These are phyloP conservation scores for Vanessa tameamea DNA, from an alignment of 1,140 invertebrate genomes.

Conservation along the genomic window DNA sequence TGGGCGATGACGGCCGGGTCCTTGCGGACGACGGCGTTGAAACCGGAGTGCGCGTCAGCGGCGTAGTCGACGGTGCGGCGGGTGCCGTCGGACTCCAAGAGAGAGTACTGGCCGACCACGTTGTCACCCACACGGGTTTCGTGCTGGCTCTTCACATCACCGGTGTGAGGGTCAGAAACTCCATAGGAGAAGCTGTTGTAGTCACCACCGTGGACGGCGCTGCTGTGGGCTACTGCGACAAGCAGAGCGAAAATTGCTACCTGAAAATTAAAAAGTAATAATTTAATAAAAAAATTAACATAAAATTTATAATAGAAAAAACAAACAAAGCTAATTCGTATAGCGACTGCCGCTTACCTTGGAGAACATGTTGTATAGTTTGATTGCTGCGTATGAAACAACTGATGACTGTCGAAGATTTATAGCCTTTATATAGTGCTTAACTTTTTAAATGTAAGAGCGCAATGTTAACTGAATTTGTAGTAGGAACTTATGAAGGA, in stretches of 20 bases:
- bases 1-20: slow-evolving; percentile 52
- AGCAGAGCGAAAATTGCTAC: slow-evolving; percentile 49
- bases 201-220: slow-evolving; percentile 56
- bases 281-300: background rate
- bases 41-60: slow-evolving; percentile 39
- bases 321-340: no score
- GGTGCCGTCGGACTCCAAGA: slow-evolving; percentile 77
- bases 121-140: slow-evolving; percentile 79
- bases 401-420: slow-evolving; percentile 29
- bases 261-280: slow-evolving; percentile 35
- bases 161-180: slow-evolving; percentile 76
- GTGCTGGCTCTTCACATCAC: slow-evolving; percentile 78
- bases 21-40: slow-evolving; percentile 79
- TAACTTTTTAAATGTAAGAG: slow-evolving; percentile 13
- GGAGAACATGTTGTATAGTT: slow-evolving; percentile 40
- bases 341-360: slow-evolving; percentile 18
- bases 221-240: slow-evolving; percentile 48
- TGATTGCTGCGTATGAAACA: slow-evolving; percentile 38
- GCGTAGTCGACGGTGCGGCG: slow-evolving; percentile 78
- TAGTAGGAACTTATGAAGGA: slow-evolving; percentile 37
- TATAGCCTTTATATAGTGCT: slow-evolving; percentile 31
- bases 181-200: slow-evolving; percentile 70
- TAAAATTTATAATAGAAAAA: no score
- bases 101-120: slow-evolving; percentile 79
- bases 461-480: slow-evolving; percentile 30